Conservation (phyloP, 2,888 invertebrate species). For the Eupithecia abbreviata region DNA sequence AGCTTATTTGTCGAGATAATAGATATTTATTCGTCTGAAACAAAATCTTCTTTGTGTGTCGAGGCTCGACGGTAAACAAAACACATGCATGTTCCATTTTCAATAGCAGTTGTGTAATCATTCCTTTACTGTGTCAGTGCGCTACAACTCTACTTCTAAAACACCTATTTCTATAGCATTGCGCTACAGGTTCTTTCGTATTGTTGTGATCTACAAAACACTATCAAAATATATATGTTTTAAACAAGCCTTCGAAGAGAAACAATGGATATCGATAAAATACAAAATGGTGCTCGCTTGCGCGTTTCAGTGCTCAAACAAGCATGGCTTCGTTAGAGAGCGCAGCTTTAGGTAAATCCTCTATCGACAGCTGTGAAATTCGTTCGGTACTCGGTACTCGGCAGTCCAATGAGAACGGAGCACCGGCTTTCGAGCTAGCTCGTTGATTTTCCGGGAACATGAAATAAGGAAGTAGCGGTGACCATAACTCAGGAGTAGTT, state of each 20-base stretch:
- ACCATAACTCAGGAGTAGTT: constrained; percentile 24
- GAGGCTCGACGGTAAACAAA: constrained; percentile 14
- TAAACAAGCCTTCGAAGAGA: constrained; percentile 38
- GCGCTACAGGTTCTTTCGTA: constrained; percentile 15
- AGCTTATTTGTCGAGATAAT: not conserved
- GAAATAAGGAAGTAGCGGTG: constrained; percentile 26
- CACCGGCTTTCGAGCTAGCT: constrained; percentile 45
- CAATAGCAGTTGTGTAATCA: constrained; percentile 21
- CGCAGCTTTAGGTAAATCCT: constrained; percentile 63
- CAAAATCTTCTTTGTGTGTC: constrained; percentile 9
- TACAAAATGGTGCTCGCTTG: constrained; percentile 49
- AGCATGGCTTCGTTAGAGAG: constrained; percentile 67
- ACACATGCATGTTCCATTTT: constrained; percentile 23
- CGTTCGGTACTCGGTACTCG: constrained; percentile 57
- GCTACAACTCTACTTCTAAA: constrained; percentile 19
- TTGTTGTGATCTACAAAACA: constrained; percentile 31
- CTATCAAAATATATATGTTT: constrained; percentile 32
- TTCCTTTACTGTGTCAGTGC: constrained; percentile 20
- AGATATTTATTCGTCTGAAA: not conserved
- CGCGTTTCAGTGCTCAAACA: constrained; percentile 55
- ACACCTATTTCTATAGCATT: not conserved
- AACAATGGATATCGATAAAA: constrained; percentile 52
- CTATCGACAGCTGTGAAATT: constrained; percentile 61
- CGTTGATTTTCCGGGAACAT: constrained; percentile 35
- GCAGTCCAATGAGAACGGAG: constrained; percentile 52